These are phyloP conservation scores for Hydropsyche tenuis DNA, from an alignment of 1,140 invertebrate species.

Conservation along the genomic window DNA sequence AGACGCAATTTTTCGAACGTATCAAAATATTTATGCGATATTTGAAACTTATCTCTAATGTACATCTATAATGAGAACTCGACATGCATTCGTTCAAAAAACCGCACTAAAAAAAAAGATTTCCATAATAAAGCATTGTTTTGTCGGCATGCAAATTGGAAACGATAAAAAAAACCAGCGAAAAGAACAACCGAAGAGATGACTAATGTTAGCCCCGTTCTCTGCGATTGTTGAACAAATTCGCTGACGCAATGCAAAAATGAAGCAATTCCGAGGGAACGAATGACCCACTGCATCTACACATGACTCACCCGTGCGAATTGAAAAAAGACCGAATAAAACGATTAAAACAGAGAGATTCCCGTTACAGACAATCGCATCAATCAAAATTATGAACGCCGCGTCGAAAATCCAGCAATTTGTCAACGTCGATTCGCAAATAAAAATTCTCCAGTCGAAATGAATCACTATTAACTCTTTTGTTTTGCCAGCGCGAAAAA, in stretches of 20 bases:
- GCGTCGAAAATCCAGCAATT: not conserved
- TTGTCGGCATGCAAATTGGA: not conserved
- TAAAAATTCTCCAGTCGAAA: not conserved
- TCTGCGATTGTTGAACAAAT: conserved; percentile 27
- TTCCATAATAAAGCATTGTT: not conserved
- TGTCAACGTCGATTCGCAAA: not conserved
- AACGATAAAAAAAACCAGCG: not conserved
- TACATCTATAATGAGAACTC: too few species aligned
- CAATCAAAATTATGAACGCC: not conserved
- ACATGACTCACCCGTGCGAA: conserved; percentile 33
- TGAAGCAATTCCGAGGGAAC: conserved; percentile 13
- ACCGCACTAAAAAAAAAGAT: too few species aligned
- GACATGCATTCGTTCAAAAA: too few species aligned
- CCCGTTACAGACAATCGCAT: not conserved
- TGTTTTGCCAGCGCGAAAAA: too few species aligned
- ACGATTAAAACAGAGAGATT: not conserved
- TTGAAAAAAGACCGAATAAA: not conserved
- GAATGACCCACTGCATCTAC: conserved; percentile 3
- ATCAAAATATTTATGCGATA: too few species aligned
- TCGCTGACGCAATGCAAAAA: conserved; percentile 43
- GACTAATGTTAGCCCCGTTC: conserved; percentile 28
- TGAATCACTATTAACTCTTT: not conserved
- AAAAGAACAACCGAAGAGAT: not conserved
- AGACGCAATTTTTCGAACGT: too few species aligned
- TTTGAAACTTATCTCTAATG: too few species aligned